Evolutionary conservation across 2,888 invertebrate genomes (phyloP).

Genomic region (Trachelus iudaicus): DNA sequence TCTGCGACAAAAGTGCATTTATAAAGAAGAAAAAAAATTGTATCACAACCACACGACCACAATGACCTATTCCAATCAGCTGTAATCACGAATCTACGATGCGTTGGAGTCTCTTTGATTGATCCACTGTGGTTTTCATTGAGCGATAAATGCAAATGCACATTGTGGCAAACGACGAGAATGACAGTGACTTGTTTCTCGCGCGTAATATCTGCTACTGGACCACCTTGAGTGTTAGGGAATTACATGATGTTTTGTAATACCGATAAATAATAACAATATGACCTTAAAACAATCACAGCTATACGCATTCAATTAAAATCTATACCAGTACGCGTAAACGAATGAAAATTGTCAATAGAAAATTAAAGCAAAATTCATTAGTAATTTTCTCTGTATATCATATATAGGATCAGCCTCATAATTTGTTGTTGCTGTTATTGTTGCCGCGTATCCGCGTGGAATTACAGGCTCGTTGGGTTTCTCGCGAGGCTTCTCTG

Average conservation of each 20-base stretch:
- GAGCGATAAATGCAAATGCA: background rate
- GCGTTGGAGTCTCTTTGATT: background rate
- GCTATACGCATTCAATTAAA: too few relatives aligned
- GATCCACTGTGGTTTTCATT: background rate
- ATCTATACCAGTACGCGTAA: background rate
- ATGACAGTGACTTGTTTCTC: background rate
- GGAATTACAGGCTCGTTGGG: constrained; percentile 27
- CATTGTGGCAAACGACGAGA: background rate
- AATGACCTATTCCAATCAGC: background rate
- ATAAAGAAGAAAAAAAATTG: background rate
- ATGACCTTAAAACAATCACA: background rate
- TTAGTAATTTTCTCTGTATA: background rate
- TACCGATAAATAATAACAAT: background rate
- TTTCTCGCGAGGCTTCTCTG: constrained; percentile 27
- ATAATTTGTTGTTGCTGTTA: background rate
- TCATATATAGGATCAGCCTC: background rate
- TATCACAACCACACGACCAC: background rate
- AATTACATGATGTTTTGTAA: background rate
- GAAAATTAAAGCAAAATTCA: background rate
- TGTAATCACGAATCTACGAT: background rate
- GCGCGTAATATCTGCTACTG: background rate
- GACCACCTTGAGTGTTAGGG: background rate
- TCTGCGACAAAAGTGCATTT: background rate
- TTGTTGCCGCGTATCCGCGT: background rate
- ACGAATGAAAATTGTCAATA: background rate